Conservation (phyloP, 2,113 vertebrate species). For the Otis tarda region DNA sequence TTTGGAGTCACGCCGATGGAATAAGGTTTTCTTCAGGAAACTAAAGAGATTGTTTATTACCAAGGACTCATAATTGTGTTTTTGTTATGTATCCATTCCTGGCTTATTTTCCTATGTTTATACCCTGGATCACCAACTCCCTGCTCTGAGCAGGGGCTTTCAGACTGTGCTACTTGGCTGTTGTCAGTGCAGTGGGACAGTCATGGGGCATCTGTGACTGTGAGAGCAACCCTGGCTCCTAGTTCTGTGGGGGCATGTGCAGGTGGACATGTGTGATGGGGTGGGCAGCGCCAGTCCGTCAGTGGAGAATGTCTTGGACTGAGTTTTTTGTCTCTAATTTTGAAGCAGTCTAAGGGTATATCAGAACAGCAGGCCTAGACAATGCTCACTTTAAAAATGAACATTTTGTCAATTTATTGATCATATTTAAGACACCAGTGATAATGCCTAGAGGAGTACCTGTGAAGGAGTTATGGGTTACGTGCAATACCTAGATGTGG, state of each 20-base stretch:
- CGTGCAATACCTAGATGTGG: fast-evolving
- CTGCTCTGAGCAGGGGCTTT: neutral
- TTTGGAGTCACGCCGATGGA: neutral
- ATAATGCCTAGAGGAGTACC: neutral
- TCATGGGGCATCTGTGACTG: neutral
- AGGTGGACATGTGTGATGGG: neutral
- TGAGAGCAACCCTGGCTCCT: neutral
- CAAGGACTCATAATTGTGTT: neutral
- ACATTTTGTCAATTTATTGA: neutral
- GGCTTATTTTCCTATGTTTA: neutral
- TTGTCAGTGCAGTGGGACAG: neutral
- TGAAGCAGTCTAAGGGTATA: neutral
- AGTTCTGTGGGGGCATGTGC: neutral
- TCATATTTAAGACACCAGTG: neutral
- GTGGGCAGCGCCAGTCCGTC: neutral
- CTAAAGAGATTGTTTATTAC: neutral
- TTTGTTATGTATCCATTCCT: neutral
- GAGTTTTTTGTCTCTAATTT: neutral
- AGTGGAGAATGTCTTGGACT: neutral
- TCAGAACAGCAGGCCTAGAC: neutral
- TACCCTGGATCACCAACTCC: neutral
- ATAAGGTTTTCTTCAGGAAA: neutral
- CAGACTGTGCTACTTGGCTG: neutral
- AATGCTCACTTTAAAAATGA: neutral
- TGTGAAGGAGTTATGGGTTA: neutral